Conservation (phyloP, 2,888 invertebrate genomes). For the Drosophila paranaensis region DNA sequence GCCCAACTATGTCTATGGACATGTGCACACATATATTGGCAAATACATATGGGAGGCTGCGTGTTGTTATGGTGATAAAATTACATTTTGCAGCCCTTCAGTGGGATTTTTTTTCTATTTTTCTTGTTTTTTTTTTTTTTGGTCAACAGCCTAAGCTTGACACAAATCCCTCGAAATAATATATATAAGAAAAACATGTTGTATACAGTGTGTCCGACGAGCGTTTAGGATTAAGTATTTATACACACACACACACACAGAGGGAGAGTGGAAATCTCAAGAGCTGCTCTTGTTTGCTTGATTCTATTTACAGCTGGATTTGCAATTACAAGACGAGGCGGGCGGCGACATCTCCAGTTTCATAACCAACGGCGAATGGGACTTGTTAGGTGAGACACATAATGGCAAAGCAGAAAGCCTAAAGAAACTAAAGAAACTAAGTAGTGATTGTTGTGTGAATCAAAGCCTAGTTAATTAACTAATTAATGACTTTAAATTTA, state of each 20-base stretch:
- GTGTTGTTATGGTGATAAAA: conserved; percentile 55
- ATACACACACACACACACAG: not conserved
- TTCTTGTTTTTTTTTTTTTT: conserved; percentile 11
- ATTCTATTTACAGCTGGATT: conserved; percentile 90
- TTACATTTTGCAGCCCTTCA: conserved; percentile 47
- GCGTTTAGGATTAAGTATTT: conserved; percentile 18
- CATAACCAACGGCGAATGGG: conserved; percentile 99
- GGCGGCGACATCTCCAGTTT: conserved; percentile 99
- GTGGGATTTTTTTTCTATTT: not conserved
- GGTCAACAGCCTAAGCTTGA: conserved; percentile 52
- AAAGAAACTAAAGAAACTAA: conserved; percentile 8
- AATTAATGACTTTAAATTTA: conserved; percentile 41
- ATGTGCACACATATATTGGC: conserved; percentile 10
- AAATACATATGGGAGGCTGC: conserved; percentile 7
- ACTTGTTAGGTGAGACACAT: conserved; percentile 93
- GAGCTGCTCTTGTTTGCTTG: conserved; percentile 3
- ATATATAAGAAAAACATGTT: conserved; percentile 23
- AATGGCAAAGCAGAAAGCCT: not conserved
- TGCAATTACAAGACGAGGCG: conserved; percentile 95
- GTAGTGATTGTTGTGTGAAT: not conserved
- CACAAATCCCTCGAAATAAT: conserved; percentile 48
- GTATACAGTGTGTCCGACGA: not conserved
- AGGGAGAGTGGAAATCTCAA: conserved; percentile 9
- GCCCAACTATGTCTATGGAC: not conserved
- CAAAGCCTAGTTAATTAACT: conserved; percentile 19